A percentile compares a stretch with the other conserved stretches of the same genome.
These are phyloP conservation scores for Rhingia campestris DNA, from an alignment of 2,888 invertebrate genomes.

Conservation along the genomic window DNA sequence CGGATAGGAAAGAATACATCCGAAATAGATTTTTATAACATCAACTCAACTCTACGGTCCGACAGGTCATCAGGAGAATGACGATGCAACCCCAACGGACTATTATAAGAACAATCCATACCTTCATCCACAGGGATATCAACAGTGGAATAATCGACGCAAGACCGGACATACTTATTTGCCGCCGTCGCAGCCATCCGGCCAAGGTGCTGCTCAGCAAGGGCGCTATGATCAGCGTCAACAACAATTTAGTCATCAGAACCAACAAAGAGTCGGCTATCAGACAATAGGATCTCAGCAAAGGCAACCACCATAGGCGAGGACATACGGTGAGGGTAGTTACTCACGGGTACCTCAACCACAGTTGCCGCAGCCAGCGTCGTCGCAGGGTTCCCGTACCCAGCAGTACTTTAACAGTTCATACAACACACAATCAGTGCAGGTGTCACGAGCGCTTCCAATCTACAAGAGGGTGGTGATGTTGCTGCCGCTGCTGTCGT, in stretches of 20 bases:
- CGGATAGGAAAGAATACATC: too few relatives aligned
- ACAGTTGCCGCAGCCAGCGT: slow-evolving; percentile 54
- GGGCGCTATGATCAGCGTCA: slow-evolving; percentile 55
- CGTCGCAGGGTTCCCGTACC: slow-evolving; percentile 68
- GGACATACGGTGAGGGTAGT: slow-evolving; percentile 80
- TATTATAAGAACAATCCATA: slow-evolving; percentile 83
- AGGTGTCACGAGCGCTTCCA: slow-evolving; percentile 59
- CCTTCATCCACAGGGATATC: slow-evolving; percentile 79
- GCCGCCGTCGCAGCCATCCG: slow-evolving; percentile 79
- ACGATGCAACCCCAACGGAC: slow-evolving; percentile 75
- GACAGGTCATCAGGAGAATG: slow-evolving; percentile 81
- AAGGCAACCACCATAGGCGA: slow-evolving; percentile 73
- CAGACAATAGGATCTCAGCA: slow-evolving; percentile 76
- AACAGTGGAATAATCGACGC: slow-evolving; percentile 77
- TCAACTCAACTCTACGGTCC: slow-evolving; percentile 82
- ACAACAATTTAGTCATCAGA: slow-evolving; percentile 72
- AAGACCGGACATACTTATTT: slow-evolving; percentile 81
- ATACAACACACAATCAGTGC: slow-evolving; percentile 76
- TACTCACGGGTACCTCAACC: slow-evolving; percentile 78
- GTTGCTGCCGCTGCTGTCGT: slow-evolving; percentile 55
- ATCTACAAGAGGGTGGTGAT: slow-evolving; percentile 67
- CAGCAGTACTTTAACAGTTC: slow-evolving; percentile 78
- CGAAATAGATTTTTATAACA: too few relatives aligned
- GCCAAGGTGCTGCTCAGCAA: slow-evolving; percentile 77
- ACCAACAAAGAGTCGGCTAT: slow-evolving; percentile 75